Evolutionary conservation across 1,140 invertebrate genomes (phyloP).

Genomic region (Chymomyza costata): DNA sequence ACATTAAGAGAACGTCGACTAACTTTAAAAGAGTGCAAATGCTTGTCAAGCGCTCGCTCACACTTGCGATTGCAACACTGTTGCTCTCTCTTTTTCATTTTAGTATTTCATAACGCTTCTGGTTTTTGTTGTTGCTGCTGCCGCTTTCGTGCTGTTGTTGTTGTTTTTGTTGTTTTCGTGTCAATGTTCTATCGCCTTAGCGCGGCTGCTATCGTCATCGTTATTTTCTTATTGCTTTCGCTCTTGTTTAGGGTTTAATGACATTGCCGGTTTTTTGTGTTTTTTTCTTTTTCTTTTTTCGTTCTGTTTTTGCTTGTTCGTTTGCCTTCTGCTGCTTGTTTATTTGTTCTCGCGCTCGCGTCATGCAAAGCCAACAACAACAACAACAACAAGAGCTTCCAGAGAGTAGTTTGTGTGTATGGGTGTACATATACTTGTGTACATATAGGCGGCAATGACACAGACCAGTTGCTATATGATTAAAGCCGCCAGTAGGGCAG

Average conservation of each 20-base stretch:
- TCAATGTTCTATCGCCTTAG: slow-evolving; percentile 60
- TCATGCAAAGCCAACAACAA: slow-evolving; percentile 52
- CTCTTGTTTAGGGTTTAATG: slow-evolving; percentile 74
- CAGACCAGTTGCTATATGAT: slow-evolving; percentile 15
- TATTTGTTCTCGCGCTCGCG: slow-evolving; percentile 50
- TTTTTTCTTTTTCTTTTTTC: slow-evolving; percentile 26
- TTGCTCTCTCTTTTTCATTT: slow-evolving; percentile 28
- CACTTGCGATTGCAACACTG: slow-evolving; percentile 4
- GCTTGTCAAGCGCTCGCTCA: background rate
- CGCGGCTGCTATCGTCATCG: slow-evolving; percentile 8
- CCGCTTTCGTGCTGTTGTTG: slow-evolving; percentile 29
- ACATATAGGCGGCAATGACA: background rate
- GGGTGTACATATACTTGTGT: slow-evolving; percentile 15
- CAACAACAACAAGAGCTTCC: slow-evolving; percentile 18
- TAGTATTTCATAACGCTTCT: slow-evolving; percentile 70
- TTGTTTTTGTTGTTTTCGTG: slow-evolving; percentile 62
- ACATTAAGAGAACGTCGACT: slow-evolving; percentile 27
- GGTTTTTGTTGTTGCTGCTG: slow-evolving; percentile 48
- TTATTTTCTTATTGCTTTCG: slow-evolving; percentile 65
- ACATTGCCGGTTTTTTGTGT: slow-evolving; percentile 63
- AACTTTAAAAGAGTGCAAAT: slow-evolving; percentile 3
- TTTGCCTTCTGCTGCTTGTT: slow-evolving; percentile 51
- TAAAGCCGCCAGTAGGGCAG: slow-evolving; percentile 2
- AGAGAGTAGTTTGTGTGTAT: too few relatives aligned
- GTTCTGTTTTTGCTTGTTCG: slow-evolving; percentile 36